Base-by-base conservation (phyloP, 2,888 invertebrate genomes). In the Tortricodes alternella region DNA sequence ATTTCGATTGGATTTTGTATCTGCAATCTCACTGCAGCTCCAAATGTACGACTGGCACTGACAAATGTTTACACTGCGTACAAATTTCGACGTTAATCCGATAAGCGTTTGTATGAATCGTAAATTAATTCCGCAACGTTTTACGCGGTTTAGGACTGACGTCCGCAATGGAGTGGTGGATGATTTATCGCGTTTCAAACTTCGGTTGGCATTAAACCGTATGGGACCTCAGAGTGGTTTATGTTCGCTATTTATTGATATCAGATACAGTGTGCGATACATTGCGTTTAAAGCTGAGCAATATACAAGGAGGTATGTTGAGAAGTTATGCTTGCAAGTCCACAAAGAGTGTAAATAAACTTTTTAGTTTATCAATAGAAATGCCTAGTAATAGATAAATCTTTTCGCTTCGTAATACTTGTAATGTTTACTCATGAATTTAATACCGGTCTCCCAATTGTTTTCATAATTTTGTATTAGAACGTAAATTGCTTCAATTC, bases 1-100 rank as follows among this genome's bases (percentile, higher is more conserved):
- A 86, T 87, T 85, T 83, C 83, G 85, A 88, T 87, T 86, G 86
- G 81, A 81, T 85, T 83, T 77, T 73, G 80, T 89, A 89, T 89
- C 88, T 84, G 78, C 80, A 76, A 87, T 87, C 80, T 78, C 68
- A 50, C 78, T 85, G 85, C 80, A 77, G 80, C 78, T 80, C 78
- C 66, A 68, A 71, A 76, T 73, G 74, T 80, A 76, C 79, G 75
- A 70, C 76, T 81, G 80, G 81, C 82, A 79, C 77, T 83, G 81
- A 85, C 82, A 82, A 87, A 88, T 86, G 87, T 87, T 87, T 82
- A 84, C 84, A 80, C 71, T 71, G 72, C 72, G 78, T 80, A 81
- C 83, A 81, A 85, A 87, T 86, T 85, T 86, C 72, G 78, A 85
- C 84, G 83, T 82, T 83, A 84, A 83, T 80, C 73, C 65, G 72